Evolutionary conservation across 2,888 invertebrate species (phyloP).

Genomic region (Carcina quercana): DNA sequence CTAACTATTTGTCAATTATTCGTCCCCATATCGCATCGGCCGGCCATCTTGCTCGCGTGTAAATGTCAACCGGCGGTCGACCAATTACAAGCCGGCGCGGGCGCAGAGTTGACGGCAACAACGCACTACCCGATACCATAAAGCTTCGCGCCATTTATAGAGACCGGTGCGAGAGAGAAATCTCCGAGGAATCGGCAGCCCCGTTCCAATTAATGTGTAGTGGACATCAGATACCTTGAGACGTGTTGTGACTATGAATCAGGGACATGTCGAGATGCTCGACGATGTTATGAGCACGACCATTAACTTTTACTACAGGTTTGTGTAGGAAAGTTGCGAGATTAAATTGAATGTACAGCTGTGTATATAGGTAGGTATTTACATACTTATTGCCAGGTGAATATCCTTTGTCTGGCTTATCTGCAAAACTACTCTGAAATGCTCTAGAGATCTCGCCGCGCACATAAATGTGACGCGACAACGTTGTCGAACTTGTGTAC

Average conservation of each 20-base stretch:
- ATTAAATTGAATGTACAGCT: no score
- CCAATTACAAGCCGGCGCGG: constrained; percentile 67
- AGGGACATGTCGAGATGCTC: no score
- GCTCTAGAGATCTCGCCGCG: no score
- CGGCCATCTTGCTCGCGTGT: constrained; percentile 67
- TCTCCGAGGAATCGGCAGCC: constrained; percentile 45
- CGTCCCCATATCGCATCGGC: constrained; percentile 51
- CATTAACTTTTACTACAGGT: no score
- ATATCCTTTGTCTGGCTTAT: no score
- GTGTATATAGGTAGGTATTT: no score
- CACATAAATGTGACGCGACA: no score
- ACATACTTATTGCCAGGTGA: no score
- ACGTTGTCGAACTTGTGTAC: no score
- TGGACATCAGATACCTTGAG: constrained; percentile 45
- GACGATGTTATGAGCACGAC: no score
- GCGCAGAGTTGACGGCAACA: constrained; percentile 61
- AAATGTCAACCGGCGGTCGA: constrained; percentile 66
- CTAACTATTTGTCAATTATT: constrained; percentile 66
- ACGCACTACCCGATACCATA: constrained; percentile 63
- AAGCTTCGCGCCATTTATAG: constrained; percentile 69
- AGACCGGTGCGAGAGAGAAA: constrained; percentile 36
- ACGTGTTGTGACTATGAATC: constrained; percentile 11
- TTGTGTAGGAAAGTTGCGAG: no score
- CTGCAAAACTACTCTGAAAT: no score
- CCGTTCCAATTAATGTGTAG: constrained; percentile 65